Conservation (phyloP, 2,113 vertebrate genomes). For the Numida meleagris region DNA sequence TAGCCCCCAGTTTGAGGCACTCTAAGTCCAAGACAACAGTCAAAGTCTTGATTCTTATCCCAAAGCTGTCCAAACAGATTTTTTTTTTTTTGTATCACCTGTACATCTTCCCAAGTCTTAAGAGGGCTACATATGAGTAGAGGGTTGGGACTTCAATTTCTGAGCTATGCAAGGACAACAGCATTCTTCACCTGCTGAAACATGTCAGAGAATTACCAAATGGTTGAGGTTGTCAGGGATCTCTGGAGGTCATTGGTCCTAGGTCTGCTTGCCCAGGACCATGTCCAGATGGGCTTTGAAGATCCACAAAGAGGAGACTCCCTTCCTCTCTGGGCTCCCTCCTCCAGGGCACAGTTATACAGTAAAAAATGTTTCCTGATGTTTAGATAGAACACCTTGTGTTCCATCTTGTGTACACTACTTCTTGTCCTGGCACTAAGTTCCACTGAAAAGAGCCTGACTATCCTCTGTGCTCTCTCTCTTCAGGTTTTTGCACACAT, state of each 20-base stretch:
- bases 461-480: not conserved
- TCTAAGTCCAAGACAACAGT: not conserved
- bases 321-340: not conserved
- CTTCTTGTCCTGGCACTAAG: not conserved
- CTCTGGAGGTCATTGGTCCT: not conserved
- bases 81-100: not conserved
- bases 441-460: not conserved
- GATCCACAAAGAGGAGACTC: not conserved
- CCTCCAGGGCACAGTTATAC: not conserved
- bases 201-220: not conserved
- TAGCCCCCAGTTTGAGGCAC: not conserved
- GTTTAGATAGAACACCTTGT: not conserved
- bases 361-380: not conserved
- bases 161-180: not conserved
- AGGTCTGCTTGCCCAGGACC: not conserved
- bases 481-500: not conserved
- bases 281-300: not conserved
- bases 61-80: not conserved
- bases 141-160: not conserved
- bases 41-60: not conserved
- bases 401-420: not conserved
- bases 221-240: not conserved
- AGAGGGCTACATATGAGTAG: not conserved
- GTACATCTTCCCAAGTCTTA: not conserved
- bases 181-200: not conserved